Evolutionary conservation across 2,888 invertebrate species (phyloP).

Genomic region (Neoaliturus tenellus): DNA sequence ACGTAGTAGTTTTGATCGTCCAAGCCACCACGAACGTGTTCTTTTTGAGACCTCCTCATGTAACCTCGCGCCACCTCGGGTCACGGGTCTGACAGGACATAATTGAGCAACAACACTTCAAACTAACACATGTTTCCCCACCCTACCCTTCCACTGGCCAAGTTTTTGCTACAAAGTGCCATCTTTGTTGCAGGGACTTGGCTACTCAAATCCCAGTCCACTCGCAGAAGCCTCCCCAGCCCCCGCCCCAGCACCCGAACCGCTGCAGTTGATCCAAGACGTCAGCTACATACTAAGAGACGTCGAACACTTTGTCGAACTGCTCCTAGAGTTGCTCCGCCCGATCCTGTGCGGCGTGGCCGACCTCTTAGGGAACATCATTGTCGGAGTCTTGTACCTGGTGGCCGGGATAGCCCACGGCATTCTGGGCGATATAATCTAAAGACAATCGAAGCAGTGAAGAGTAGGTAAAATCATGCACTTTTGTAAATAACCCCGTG

Average conservation of each 20-base stretch:
- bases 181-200: constrained; percentile 50
- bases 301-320: constrained; percentile 14
- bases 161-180: constrained; percentile 44
- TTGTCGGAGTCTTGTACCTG: constrained; percentile 31
- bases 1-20: no score
- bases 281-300: constrained; percentile 16
- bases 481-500: not conserved
- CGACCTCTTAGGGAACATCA: constrained; percentile 10
- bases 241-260: constrained; percentile 7
- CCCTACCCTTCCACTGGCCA: constrained; percentile 17
- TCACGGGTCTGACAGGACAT: no score
- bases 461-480: not conserved
- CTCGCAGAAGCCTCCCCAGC: constrained; percentile 22
- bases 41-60: no score
- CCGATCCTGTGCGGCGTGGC: constrained; percentile 12
- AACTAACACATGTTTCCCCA: not conserved
- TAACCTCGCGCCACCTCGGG: no score
- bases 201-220: constrained; percentile 20
- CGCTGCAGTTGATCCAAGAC: constrained; percentile 19
- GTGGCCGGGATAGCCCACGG: constrained; percentile 20
- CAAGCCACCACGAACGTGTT: no score
- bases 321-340: not conserved
- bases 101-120: not conserved
- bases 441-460: not conserved
- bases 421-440: not conserved